phyloP scores from a whole-genome alignment of 2,888 invertebrate species.

The Azorinus chamasolen region DNA sequence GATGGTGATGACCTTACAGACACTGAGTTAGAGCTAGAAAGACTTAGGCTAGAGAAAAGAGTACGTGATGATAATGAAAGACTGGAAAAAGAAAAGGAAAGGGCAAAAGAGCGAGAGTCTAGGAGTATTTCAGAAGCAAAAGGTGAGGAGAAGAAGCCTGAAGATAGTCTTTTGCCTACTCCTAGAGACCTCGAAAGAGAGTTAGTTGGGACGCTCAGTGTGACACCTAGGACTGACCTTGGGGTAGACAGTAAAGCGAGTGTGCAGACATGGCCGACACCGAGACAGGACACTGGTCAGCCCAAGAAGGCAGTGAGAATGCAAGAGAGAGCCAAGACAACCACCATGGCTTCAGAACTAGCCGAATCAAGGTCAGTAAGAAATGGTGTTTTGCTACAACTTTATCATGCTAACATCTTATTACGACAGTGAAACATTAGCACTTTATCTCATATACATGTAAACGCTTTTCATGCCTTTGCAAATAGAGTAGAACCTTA shows the following conservation, averaged over 20 bases:
- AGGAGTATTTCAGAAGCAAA: neutral
- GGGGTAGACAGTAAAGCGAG: neutral
- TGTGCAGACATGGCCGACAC: slow-evolving; percentile 1
- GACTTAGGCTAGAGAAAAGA: slow-evolving; percentile 43
- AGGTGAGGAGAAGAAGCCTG: neutral
- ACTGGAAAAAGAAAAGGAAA: neutral
- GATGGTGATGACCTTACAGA: slow-evolving; percentile 61
- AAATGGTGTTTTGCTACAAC: too few species aligned
- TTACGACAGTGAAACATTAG: too few species aligned
- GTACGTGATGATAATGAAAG: slow-evolving; percentile 48
- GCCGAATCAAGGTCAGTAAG: slow-evolving; percentile 44
- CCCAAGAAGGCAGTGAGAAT: too few species aligned
- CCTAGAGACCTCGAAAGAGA: too few species aligned
- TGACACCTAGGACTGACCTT: too few species aligned
- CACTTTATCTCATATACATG: too few species aligned
- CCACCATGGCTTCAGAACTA: slow-evolving; percentile 40
- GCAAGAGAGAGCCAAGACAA: neutral
- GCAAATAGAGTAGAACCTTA: too few species aligned
- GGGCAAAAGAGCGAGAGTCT: neutral
- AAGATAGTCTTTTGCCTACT: too few species aligned
- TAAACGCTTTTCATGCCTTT: too few species aligned
- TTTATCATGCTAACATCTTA: too few species aligned
- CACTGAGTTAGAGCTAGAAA: slow-evolving; percentile 51
- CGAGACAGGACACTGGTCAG: neutral
- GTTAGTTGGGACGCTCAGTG: too few species aligned